Percentiles rank a stretch among this genome's conserved stretches.
phyloP scores from a whole-genome alignment of 2,797 vertebrate genomes.

The Protosalanx chinensis region DNA sequence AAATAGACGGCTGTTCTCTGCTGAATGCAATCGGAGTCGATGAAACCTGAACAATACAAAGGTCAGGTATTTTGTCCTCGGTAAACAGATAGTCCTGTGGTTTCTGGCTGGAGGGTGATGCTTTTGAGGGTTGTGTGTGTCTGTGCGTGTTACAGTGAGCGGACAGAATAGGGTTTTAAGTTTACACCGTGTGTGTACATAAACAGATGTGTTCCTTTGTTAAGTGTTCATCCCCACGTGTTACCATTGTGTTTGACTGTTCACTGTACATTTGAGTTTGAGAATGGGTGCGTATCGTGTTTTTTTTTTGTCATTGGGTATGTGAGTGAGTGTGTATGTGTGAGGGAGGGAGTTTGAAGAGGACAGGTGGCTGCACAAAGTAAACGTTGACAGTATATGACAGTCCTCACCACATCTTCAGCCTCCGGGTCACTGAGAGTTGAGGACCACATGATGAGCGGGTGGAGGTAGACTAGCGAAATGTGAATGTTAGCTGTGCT shows the following conservation, averaged over 20 bases:
- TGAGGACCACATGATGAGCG: background rate
- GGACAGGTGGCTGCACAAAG: background rate
- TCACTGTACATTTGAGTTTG: no score
- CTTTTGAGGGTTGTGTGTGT: background rate
- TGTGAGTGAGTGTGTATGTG: slow-evolving; percentile 1
- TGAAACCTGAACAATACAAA: background rate
- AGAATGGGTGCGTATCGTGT: background rate
- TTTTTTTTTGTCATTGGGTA: background rate
- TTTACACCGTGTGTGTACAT: background rate
- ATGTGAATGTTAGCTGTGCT: background rate
- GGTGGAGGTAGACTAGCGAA: background rate
- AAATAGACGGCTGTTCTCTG: background rate
- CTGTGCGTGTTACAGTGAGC: background rate
- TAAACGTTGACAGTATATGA: background rate
- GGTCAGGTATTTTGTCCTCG: background rate
- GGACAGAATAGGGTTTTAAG: background rate
- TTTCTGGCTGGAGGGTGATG: background rate
- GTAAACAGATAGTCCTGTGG: background rate
- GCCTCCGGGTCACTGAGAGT: background rate
- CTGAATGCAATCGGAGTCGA: background rate
- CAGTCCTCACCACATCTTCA: background rate
- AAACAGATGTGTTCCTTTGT: no score
- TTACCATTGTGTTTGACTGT: no score
- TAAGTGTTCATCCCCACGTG: no score
- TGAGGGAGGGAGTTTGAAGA: background rate